Evolutionary conservation across 2,113 vertebrate genomes (phyloP).

Genomic region (Tauraco erythrolophus): DNA sequence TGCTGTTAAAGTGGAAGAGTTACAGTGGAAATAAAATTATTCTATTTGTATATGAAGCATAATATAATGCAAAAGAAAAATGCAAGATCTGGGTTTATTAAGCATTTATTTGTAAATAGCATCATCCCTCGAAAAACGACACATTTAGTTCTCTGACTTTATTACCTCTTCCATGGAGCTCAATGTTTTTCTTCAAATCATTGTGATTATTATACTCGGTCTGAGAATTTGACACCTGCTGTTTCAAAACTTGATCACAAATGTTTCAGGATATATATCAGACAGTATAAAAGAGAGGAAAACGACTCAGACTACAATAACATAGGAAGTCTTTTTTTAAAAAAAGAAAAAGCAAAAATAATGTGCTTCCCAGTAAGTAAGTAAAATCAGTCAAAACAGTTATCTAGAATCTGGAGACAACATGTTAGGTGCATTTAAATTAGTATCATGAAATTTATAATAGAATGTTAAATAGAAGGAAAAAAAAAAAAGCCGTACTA

Average conservation of each 20-base stretch:
- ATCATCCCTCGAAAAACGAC: background rate
- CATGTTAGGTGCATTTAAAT: background rate
- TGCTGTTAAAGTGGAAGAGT: constrained; percentile 14
- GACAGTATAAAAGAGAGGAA: background rate
- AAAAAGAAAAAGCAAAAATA: background rate
- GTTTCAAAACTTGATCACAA: constrained; percentile 56
- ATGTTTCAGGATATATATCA: constrained; percentile 38
- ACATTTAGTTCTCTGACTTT: constrained; percentile 6
- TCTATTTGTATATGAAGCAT: background rate
- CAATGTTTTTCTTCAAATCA: constrained; percentile 52
- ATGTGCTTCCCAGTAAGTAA: background rate
- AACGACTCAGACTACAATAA: background rate
- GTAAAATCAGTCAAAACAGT: constrained; percentile 16
- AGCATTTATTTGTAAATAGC: constrained; percentile 47
- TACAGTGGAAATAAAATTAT: constrained; percentile 43
- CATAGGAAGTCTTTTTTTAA: background rate
- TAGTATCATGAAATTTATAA: background rate
- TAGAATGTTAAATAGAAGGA: background rate
- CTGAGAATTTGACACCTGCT: constrained; percentile 59
- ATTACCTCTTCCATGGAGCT: background rate
- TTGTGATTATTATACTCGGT: constrained; percentile 52
- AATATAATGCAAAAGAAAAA: constrained; percentile 8
- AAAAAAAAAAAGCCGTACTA: background rate
- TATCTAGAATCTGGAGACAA: background rate
- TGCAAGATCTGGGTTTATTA: constrained; percentile 16